A percentile compares a stretch with the other conserved stretches of the same genome.
Conservation (phyloP, 2,113 vertebrate species). For the Harpagus bidentatus region DNA sequence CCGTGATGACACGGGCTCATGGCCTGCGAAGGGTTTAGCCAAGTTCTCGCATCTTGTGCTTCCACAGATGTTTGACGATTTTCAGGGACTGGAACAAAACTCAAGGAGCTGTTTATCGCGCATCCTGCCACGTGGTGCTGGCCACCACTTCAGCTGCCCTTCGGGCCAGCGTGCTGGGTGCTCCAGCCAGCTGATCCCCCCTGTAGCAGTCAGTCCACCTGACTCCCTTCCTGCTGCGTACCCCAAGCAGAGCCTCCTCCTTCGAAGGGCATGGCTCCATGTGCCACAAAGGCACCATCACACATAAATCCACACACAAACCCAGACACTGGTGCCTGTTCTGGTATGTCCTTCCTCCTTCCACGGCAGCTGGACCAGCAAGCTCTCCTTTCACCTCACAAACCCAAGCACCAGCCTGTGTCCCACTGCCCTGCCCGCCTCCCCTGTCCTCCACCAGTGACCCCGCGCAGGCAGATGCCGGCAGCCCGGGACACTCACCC, state of each 20-base stretch:
- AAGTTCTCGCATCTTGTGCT: accelerated
- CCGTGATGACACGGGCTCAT: accelerated
- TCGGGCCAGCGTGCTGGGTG: accelerated
- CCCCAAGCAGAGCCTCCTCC: background rate
- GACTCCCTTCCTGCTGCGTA: background rate
- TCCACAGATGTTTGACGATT: accelerated
- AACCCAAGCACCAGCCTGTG: accelerated
- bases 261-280: accelerated
- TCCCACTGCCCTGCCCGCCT: accelerated
- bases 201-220: accelerated
- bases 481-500: slow-evolving; percentile 68
- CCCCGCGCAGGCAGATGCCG: accelerated
- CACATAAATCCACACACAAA: accelerated
- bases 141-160: background rate
- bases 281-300: too few species aligned
- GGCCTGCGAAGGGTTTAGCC: background rate
- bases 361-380: accelerated
- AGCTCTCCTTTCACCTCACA: background rate
- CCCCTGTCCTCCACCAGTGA: accelerated
- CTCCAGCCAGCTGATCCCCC: background rate
- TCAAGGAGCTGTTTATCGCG: background rate
- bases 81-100: background rate
- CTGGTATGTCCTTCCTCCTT: accelerated
- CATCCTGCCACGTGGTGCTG: background rate
- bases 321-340: too few species aligned